Percentiles rank a stretch among this genome's conserved stretches.
Conservation (phyloP, 2,113 vertebrate genomes). For the Tachysurus vachellii region DNA sequence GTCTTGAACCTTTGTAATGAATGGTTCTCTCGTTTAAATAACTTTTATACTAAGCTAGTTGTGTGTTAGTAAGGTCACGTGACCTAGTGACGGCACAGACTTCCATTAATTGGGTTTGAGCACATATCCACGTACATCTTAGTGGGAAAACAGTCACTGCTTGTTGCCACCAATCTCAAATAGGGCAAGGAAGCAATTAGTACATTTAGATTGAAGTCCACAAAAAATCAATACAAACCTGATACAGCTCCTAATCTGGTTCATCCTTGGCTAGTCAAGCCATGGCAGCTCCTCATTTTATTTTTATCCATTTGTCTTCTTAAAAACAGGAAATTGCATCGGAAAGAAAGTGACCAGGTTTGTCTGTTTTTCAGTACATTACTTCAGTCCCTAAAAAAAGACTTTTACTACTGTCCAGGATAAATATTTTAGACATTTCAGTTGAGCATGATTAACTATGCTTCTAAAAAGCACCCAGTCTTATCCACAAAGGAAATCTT, state of each 20-base stretch:
- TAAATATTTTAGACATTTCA: constrained; percentile 31
- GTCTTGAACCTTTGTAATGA: background rate
- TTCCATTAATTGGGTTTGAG: constrained; percentile 47
- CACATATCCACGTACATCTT: constrained; percentile 45
- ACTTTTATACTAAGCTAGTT: background rate
- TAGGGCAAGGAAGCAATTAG: constrained; percentile 57
- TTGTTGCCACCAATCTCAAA: constrained; percentile 24
- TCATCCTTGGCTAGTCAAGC: constrained; percentile 53
- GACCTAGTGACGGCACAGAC: constrained; percentile 17
- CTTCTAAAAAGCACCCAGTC: constrained; percentile 46
- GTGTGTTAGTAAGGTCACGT: background rate
- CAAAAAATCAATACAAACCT: constrained; percentile 65
- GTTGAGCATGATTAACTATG: constrained; percentile 46
- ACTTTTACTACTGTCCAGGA: background rate
- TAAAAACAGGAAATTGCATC: constrained; percentile 43
- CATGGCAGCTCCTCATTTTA: constrained; percentile 57
- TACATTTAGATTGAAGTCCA: constrained; percentile 59
- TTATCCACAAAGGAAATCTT: constrained; percentile 50
- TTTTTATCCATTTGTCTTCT: constrained; percentile 48
- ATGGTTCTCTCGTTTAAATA: background rate
- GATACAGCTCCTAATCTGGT: constrained; percentile 58
- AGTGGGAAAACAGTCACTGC: constrained; percentile 44
- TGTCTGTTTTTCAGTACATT: constrained; percentile 1
- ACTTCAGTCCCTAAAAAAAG: background rate
- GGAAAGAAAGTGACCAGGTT: constrained; percentile 42